Conservation (phyloP, 2,888 invertebrate genomes). For the Liodrosophila aerea region DNA sequence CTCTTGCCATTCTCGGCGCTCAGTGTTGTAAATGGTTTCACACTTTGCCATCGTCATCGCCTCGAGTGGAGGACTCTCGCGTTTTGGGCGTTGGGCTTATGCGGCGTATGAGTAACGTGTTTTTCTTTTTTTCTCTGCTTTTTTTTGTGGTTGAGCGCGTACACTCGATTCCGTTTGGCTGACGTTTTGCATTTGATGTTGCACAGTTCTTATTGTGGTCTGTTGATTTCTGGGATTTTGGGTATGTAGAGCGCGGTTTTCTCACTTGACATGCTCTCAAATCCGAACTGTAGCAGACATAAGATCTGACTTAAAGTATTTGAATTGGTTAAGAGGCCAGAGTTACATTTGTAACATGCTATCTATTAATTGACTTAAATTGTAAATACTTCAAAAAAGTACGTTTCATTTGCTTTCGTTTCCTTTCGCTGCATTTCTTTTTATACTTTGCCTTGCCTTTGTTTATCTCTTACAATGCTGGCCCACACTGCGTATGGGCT, state of each 20-base stretch:
- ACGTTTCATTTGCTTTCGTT: constrained; percentile 4
- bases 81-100: constrained; percentile 23
- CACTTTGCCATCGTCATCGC: constrained; percentile 54
- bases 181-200: constrained; percentile 58
- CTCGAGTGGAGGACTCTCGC: constrained; percentile 27
- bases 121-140: constrained; percentile 3
- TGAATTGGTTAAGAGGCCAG: too few species aligned
- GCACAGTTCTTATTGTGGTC: constrained; percentile 45
- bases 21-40: constrained; percentile 57
- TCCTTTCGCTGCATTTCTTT: constrained; percentile 5
- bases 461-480: not conserved
- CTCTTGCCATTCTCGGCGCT: not conserved
- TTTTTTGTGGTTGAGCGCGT: constrained; percentile 17
- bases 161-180: constrained; percentile 66
- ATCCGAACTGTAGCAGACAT: too few species aligned
- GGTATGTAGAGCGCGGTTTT: constrained; percentile 16
- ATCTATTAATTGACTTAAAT: too few species aligned
- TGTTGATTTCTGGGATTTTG: constrained; percentile 47
- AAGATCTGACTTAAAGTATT: too few species aligned
- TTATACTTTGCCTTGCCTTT: not conserved
- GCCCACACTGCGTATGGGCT: constrained; percentile 24
- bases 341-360: too few species aligned
- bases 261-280: constrained; percentile 57
- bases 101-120: constrained; percentile 55
- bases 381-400: too few species aligned